phyloP scores from a whole-genome alignment of 2,888 invertebrate genomes.

The Branchellion lobata region DNA sequence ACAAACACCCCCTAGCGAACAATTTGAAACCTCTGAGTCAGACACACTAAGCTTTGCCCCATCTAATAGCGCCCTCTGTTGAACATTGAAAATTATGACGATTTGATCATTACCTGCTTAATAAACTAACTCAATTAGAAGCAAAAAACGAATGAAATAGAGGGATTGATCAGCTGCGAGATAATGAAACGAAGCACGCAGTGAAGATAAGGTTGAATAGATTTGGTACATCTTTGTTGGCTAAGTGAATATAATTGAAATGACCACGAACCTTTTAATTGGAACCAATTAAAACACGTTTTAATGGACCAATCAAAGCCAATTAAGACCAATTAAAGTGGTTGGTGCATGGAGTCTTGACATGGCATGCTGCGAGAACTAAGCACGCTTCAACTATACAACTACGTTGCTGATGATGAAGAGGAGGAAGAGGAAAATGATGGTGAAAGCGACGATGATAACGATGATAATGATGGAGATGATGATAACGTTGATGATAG shows the following conservation, averaged over 20 bases:
- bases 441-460: constrained; percentile 2
- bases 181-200: neutral
- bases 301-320: neutral
- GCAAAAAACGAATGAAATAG: too few relatives aligned
- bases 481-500: constrained; percentile 5
- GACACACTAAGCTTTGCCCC: too few relatives aligned
- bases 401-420: neutral
- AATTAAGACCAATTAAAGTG: neutral
- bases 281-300: neutral
- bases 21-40: too few relatives aligned
- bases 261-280: neutral
- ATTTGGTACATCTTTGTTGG: neutral
- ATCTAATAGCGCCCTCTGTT: too few relatives aligned
- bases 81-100: too few relatives aligned
- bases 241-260: too few relatives aligned
- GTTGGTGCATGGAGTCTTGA: neutral
- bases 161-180: too few relatives aligned
- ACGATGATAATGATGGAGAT: constrained; percentile 1
- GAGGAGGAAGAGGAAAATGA: constrained; percentile 4
- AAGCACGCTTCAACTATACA: too few relatives aligned
- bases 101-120: too few relatives aligned
- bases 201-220: neutral
- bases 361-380: too few relatives aligned
- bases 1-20: too few relatives aligned
- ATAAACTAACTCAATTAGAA: too few relatives aligned